These are phyloP conservation scores for Heliconius ethilla DNA, from an alignment of 2,888 invertebrate species.

Conservation along the genomic window DNA sequence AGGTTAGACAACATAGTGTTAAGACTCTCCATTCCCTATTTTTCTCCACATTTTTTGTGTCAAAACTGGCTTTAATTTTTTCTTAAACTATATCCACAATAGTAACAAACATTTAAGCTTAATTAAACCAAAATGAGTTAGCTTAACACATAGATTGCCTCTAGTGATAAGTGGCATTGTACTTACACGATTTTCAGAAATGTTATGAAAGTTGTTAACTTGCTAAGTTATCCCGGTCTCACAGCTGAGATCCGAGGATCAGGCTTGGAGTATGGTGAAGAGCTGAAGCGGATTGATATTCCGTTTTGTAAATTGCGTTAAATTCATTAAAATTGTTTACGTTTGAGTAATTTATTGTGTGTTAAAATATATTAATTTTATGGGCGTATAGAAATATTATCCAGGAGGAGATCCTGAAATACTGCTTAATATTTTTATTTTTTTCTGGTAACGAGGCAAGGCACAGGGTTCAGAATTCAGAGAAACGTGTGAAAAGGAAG, in stretches of 20 bases:
- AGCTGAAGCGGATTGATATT: constrained; percentile 17
- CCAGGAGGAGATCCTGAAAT: too few relatives aligned
- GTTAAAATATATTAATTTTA: too few relatives aligned
- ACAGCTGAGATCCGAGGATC: constrained; percentile 27
- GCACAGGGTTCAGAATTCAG: too few relatives aligned
- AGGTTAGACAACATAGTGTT: neutral
- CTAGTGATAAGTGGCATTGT: constrained; percentile 41
- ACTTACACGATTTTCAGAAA: constrained; percentile 42
- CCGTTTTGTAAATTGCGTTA: neutral
- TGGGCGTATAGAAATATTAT: too few relatives aligned
- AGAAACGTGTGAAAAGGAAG: too few relatives aligned
- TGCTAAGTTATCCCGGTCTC: constrained; percentile 41
- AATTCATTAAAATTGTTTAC: too few relatives aligned
- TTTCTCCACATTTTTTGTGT: neutral
- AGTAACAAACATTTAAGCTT: constrained; percentile 17
- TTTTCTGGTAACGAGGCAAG: too few relatives aligned
- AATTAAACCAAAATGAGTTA: constrained; percentile 32
- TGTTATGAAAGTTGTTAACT: constrained; percentile 44
- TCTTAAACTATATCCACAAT: neutral
- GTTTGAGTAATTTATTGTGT: too few relatives aligned
- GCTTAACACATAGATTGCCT: constrained; percentile 36
- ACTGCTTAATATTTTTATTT: too few relatives aligned
- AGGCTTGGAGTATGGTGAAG: neutral
- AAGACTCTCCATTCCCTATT: neutral
- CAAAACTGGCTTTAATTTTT: too few relatives aligned